Evolutionary conservation across 2,113 vertebrate species (phyloP).

Genomic region (Pipa parva): DNA sequence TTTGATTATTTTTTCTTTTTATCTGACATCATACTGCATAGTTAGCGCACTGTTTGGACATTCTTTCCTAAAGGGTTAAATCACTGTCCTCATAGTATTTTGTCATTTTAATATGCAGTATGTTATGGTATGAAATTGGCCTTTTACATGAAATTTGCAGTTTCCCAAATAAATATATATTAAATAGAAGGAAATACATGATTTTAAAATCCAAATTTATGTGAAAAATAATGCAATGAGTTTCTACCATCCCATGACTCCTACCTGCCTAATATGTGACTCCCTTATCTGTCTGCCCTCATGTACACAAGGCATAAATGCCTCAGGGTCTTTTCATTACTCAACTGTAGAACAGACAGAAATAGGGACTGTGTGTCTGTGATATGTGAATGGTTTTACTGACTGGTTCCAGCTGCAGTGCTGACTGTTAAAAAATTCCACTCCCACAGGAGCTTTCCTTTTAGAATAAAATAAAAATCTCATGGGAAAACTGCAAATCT

Average conservation of each 20-base stretch:
- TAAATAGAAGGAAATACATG: too few species aligned
- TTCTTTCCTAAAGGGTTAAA: too few species aligned
- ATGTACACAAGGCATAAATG: conserved; percentile 1
- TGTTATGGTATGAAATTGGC: too few species aligned
- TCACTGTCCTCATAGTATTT: too few species aligned
- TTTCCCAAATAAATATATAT: too few species aligned
- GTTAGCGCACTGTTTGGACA: too few species aligned
- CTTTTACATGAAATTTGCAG: too few species aligned
- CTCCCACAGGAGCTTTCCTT: conserved; percentile 19
- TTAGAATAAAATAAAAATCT: background rate
- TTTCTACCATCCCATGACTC: background rate
- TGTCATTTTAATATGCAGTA: too few species aligned
- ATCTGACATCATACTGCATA: too few species aligned
- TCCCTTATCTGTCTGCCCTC: conserved; percentile 12
- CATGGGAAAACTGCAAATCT: conserved; percentile 1
- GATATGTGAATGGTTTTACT: background rate
- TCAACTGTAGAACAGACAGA: conserved; percentile 5
- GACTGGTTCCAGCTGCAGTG: background rate
- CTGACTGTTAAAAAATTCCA: conserved; percentile 8
- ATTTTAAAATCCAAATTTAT: too few species aligned
- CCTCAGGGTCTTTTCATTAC: conserved; percentile 20
- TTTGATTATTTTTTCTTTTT: too few species aligned
- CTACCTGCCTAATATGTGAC: background rate
- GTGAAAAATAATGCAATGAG: background rate
- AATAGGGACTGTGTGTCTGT: background rate